Conservation (phyloP, 2,113 vertebrate genomes). For the Sclerurus mexicanus region DNA sequence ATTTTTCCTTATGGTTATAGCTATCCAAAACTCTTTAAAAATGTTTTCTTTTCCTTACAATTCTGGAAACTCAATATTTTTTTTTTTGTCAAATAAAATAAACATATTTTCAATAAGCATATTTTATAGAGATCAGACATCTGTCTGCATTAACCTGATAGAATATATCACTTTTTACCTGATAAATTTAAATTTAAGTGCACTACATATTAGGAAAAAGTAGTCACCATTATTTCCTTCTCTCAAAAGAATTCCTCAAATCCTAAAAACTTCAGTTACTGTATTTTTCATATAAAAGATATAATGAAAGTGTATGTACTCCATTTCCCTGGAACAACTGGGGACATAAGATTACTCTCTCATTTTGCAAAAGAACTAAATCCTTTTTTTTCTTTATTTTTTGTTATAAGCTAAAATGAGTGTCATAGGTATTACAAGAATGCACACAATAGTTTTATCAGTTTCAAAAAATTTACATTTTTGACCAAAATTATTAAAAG, state of each 20-base stretch:
- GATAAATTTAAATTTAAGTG: background rate
- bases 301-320: background rate
- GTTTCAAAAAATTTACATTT: background rate
- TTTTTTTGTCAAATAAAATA: background rate
- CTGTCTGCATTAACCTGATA: background rate
- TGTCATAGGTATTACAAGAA: background rate
- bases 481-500: background rate
- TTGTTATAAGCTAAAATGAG: background rate
- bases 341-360: background rate
- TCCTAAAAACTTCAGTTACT: background rate
- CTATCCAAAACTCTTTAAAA: background rate
- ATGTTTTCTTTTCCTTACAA: background rate
- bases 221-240: fast-evolving
- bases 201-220: background rate
- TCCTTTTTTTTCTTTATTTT: background rate
- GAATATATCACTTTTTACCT: background rate
- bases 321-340: background rate
- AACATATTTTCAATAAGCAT: background rate
- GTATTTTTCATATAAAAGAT: background rate
- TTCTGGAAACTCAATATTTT: background rate
- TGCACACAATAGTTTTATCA: background rate
- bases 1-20: background rate
- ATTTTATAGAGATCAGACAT: background rate
- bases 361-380: background rate
- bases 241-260: background rate